These are phyloP conservation scores for Apistogramma diplotaenia DNA, from an alignment of 2,113 vertebrate genomes.

Conservation along the genomic window DNA sequence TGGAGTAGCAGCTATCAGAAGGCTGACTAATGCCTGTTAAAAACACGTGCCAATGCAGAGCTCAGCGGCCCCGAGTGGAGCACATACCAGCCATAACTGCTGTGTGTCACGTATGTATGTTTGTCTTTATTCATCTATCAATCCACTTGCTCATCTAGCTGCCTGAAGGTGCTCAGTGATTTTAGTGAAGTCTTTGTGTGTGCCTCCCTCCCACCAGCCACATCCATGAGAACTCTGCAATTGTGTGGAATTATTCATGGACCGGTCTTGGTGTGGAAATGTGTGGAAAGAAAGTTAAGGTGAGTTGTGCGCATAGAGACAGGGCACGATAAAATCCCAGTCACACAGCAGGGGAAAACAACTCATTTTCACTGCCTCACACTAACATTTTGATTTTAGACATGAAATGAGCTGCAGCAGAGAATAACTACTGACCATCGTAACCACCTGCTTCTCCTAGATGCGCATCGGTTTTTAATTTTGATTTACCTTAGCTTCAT, in stretches of 20 bases:
- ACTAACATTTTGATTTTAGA: background rate
- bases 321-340: background rate
- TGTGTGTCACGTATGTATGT: background rate
- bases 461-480: background rate
- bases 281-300: background rate
- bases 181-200: background rate
- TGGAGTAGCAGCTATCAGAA: constrained; percentile 57
- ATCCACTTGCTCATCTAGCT: background rate
- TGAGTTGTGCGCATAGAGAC: background rate
- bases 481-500: background rate
- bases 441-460: background rate
- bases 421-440: background rate
- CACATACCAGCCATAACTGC: background rate
- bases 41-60: constrained; percentile 33
- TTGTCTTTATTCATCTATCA: background rate
- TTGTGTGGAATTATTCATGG: background rate
- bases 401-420: background rate
- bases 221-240: background rate
- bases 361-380: background rate
- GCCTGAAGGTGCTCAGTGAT: background rate
- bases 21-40: constrained; percentile 44
- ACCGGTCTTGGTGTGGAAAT: background rate
- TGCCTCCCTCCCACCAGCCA: background rate
- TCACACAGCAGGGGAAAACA: background rate
- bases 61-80: constrained; percentile 8